Evolutionary conservation across 1,140 invertebrate species (phyloP), one percentile per base, ranked within the genome.

Genomic region (Brachionus manjavacas): DNA sequence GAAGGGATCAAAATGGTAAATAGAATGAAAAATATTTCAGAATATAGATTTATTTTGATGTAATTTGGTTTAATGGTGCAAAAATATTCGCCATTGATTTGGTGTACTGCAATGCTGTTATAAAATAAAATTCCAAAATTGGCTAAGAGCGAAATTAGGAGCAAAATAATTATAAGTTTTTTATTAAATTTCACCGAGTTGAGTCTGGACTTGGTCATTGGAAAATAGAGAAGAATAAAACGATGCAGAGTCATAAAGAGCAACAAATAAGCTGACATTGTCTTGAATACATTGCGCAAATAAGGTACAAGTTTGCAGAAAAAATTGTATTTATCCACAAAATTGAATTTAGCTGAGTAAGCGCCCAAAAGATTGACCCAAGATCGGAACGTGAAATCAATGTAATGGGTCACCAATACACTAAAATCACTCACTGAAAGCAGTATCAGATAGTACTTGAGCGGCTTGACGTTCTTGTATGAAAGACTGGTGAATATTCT

Each of bases 371-470:
- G 35, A 12, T 72, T 72, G n/a, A 72, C n/a, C 68, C 68, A 72
- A 35, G 68, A 72, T n/a, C 68, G 28, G n/a, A 72, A 72, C 7
- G 68, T 72, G 16, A 72, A 72, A 41, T 72, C 68, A 41, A 39
- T n/a, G 16, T 72, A 72, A 41, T 72, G 68, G 4, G 35, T 35
- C 11, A 41, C 12, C n/a, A 72, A 20, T 4, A 72, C 68, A 39
- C 28, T 35, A 7, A 72, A 72, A 16, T 72, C 35, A 20, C 68
- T 72, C 9, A 39, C 25, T 20, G 68, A 72, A 35, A 72, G 11
- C 35, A 72, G 43, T n/a, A 39, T 72, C 39, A 72, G 39, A 72
- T 72, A 72, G 16, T 72, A 72, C 39, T 72, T 72, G 4, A 72
- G 35, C 4, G 68, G 68, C 39, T 39, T 72, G 11, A 72, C 28